Conservation (phyloP, 2,888 invertebrate genomes). For the Morpho achilles region DNA sequence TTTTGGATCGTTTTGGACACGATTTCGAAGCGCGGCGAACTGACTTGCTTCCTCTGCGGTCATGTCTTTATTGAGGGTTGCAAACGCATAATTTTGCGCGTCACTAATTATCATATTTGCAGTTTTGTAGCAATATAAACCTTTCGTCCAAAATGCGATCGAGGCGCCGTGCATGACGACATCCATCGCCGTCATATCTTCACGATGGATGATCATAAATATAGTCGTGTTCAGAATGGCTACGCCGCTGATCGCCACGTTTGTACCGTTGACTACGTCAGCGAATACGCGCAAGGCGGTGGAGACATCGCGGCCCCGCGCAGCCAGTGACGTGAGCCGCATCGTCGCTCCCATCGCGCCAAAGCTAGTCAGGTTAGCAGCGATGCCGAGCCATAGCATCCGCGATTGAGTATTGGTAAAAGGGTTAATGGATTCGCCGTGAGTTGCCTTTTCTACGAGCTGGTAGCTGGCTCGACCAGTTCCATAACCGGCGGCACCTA, state of each 20-base stretch:
- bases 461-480: slow-evolving; percentile 27
- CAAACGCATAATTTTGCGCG: slow-evolving; percentile 29
- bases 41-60: slow-evolving; percentile 22
- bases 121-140: slow-evolving; percentile 30
- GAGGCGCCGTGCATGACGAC: slow-evolving; percentile 31
- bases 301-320: slow-evolving; percentile 29
- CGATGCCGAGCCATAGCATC: slow-evolving; percentile 33
- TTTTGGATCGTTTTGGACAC: slow-evolving; percentile 29
- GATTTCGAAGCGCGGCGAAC: slow-evolving; percentile 22
- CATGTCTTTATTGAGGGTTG: slow-evolving; percentile 26
- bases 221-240: slow-evolving; percentile 31
- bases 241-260: slow-evolving; percentile 28
- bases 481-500: slow-evolving; percentile 28
- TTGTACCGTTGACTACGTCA: slow-evolving; percentile 31
- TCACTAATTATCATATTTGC: slow-evolving; percentile 30
- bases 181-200: slow-evolving; percentile 27
- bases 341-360: slow-evolving; percentile 35
- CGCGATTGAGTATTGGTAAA: slow-evolving; percentile 30
- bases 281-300: slow-evolving; percentile 28
- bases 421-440: slow-evolving; percentile 32
- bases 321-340: slow-evolving; percentile 31
- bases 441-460: slow-evolving; percentile 29
- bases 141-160: slow-evolving; percentile 33
- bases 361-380: slow-evolving; percentile 33
- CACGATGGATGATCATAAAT: slow-evolving; percentile 26